Conservation (phyloP, 2,113 vertebrate genomes). For the Craseonycteris thonglongyai region DNA sequence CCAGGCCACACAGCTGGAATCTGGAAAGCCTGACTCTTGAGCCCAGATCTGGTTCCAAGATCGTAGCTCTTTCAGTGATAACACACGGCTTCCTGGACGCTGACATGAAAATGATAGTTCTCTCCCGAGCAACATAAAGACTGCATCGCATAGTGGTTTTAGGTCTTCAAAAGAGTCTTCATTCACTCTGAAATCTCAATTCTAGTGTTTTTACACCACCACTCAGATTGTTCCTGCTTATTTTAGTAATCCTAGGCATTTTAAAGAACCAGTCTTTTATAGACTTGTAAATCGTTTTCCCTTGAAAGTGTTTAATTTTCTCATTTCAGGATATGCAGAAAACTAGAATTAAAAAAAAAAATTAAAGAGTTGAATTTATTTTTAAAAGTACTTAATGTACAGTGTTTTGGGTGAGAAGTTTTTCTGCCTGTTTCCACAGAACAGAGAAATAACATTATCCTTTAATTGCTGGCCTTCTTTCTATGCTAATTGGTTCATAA, state of each 20-base stretch:
- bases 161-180: background rate
- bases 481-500: background rate
- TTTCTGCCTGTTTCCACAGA: background rate
- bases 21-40: background rate
- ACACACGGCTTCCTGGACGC: background rate
- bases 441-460: background rate
- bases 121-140: background rate
- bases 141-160: rapidly evolving
- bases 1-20: background rate
- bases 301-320: background rate
- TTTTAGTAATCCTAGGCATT: background rate
- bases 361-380: background rate
- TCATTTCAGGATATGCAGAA: background rate
- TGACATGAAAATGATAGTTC: background rate
- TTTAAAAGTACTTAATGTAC: background rate
- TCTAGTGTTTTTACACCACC: background rate
- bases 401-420: background rate
- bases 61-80: background rate
- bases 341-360: no score
- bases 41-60: background rate
- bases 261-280: background rate
- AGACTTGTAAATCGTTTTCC: background rate
- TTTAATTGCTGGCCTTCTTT: background rate
- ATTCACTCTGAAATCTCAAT: background rate
- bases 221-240: background rate